Conservation (phyloP, 1,140 invertebrate genomes). For the Trissolcus basalis region DNA sequence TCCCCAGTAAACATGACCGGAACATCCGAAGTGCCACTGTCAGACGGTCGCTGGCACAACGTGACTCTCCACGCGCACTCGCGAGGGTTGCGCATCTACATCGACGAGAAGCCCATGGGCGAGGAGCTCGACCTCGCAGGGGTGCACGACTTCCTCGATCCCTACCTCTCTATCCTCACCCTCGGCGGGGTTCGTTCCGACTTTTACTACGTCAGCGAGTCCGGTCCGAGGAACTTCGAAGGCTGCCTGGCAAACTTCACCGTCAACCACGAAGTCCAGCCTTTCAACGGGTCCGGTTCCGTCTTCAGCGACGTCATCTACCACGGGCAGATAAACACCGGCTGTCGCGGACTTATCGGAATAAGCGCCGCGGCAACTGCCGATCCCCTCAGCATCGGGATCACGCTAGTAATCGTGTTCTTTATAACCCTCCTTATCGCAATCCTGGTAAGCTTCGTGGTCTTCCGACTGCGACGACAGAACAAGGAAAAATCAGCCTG, state of each 20-base stretch:
- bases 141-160: constrained; percentile 93
- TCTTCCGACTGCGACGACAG: constrained; percentile 89
- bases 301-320: constrained; percentile 83
- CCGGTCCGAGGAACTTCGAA: constrained; percentile 81
- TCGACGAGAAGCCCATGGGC: constrained; percentile 84
- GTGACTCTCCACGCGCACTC: constrained; percentile 83
- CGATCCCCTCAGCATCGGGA: constrained; percentile 91
- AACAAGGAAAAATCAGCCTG: constrained; percentile 85
- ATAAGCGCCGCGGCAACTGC: constrained; percentile 85
- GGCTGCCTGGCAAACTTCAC: constrained; percentile 94
- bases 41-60: constrained; percentile 92
- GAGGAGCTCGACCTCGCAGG: constrained; percentile 89
- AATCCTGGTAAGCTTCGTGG: constrained; percentile 91
- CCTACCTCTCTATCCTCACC: constrained; percentile 87
- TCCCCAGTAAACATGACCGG: constrained; percentile 88
- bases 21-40: constrained; percentile 76
- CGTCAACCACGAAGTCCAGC: constrained; percentile 91
- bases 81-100: constrained; percentile 82
- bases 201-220: constrained; percentile 77
- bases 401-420: constrained; percentile 95
- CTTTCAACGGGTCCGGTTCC: constrained; percentile 89
- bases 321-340: constrained; percentile 82
- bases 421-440: constrained; percentile 92
- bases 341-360: constrained; percentile 83
- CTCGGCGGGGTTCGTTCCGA: constrained; percentile 83